Evolutionary conservation across 2,888 invertebrate genomes (phyloP).

Genomic region (Marronus borbonicus): DNA sequence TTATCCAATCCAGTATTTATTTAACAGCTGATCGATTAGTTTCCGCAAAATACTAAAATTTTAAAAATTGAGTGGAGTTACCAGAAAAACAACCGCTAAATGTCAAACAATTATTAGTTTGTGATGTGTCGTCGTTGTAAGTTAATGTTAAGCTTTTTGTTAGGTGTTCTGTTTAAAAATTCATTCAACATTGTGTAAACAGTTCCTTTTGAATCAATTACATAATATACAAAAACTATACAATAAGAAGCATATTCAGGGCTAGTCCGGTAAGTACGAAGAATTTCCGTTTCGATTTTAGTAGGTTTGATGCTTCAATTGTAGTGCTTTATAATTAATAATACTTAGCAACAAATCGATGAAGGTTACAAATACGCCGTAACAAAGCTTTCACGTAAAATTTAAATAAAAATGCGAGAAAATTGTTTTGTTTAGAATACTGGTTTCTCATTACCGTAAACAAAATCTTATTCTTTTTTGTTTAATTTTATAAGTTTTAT

Average conservation of each 20-base stretch:
- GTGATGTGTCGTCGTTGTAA: conserved; percentile 48
- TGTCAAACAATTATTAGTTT: conserved; percentile 49
- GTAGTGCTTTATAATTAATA: background rate
- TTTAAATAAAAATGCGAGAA: background rate
- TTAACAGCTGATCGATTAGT: too few relatives aligned
- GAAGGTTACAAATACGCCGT: background rate
- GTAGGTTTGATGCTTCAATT: background rate
- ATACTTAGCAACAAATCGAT: background rate
- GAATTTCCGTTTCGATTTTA: background rate
- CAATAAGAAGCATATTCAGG: conserved; percentile 15
- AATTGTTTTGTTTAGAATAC: conserved; percentile 5
- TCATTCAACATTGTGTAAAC: conserved; percentile 43
- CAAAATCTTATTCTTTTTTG: conserved; percentile 27
- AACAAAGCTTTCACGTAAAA: background rate
- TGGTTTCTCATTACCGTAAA: conserved; percentile 25
- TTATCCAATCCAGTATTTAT: too few relatives aligned
- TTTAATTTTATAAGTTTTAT: conserved; percentile 20
- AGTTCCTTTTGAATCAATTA: conserved; percentile 13
- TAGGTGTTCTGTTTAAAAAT: conserved; percentile 45
- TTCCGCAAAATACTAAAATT: background rate
- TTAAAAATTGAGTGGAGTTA: conserved; percentile 38
- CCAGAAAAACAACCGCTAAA: conserved; percentile 50
- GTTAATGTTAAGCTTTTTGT: conserved; percentile 49
- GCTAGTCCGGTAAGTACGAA: conserved; percentile 10
- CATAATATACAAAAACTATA: conserved; percentile 28